These are phyloP conservation scores for Phaethornis superciliosus DNA, from an alignment of 2,113 vertebrate genomes.

Conservation along the genomic window DNA sequence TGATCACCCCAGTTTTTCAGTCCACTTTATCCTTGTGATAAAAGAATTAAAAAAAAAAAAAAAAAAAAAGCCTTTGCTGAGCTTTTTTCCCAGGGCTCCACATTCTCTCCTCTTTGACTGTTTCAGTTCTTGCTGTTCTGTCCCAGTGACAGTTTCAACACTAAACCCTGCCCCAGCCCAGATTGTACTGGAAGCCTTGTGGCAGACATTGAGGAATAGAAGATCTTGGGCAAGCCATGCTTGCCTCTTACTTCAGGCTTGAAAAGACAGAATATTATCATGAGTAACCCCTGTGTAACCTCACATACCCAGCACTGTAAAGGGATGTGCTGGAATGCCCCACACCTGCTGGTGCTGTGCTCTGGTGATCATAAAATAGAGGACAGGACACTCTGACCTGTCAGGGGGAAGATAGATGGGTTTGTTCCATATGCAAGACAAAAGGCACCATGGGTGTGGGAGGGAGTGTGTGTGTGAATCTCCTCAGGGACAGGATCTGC, in stretches of 20 bases:
- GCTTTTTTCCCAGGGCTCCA: neutral
- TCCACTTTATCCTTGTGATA: neutral
- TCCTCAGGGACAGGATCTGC: neutral
- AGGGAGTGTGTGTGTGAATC: neutral
- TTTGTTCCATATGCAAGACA: neutral
- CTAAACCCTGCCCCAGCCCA: neutral
- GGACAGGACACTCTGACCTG: neutral
- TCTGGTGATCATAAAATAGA: neutral
- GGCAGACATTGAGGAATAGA: accelerated
- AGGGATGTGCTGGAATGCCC: neutral
- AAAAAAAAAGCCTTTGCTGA: neutral
- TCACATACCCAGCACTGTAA: accelerated
- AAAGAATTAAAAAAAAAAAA: no score
- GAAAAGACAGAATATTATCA: neutral
- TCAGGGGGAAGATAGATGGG: no score
- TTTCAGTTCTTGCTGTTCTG: neutral
- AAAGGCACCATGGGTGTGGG: neutral
- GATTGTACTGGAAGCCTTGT: neutral
- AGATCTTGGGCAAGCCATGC: neutral
- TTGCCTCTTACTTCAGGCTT: neutral
- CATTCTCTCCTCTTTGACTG: neutral
- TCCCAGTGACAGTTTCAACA: neutral
- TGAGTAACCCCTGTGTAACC: accelerated
- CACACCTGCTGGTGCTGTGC: accelerated
- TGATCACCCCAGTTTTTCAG: neutral